Conservation (phyloP, 2,888 invertebrate genomes). For the Caenorhabditis sp. region DNA sequence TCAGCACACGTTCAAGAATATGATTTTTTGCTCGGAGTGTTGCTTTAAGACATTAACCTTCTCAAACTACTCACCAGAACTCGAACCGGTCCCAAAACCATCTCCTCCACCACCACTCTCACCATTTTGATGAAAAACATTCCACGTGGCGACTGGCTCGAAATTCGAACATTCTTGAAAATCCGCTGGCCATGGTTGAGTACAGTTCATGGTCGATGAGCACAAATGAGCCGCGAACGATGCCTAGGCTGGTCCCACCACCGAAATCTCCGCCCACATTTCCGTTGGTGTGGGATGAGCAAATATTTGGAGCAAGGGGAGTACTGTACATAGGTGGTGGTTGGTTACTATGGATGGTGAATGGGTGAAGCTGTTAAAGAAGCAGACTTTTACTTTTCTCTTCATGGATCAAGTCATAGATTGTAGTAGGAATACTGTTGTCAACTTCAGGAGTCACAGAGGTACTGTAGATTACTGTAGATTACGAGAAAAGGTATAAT, state of each 20-base stretch:
- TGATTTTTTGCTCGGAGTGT: too few species aligned
- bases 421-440: too few species aligned
- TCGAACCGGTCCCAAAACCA: not conserved
- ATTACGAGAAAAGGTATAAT: not conserved
- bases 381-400: too few species aligned
- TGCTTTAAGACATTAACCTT: too few species aligned
- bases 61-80: not conserved
- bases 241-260: not conserved
- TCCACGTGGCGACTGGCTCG: not conserved
- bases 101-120: not conserved
- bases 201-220: constrained; percentile 40
- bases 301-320: not conserved
- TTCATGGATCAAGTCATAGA: too few species aligned
- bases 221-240: not conserved
- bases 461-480: not conserved
- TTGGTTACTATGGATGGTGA: too few species aligned
- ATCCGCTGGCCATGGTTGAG: constrained; percentile 29
- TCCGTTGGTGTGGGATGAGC: too few species aligned
- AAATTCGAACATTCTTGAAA: not conserved
- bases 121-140: not conserved
- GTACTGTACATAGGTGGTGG: not conserved
- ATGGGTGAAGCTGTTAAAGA: too few species aligned
- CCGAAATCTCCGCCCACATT: not conserved
- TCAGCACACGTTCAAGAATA: too few species aligned
- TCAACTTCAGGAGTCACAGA: too few species aligned